Evolutionary conservation across 2,797 vertebrate species (phyloP).

Genomic region (Danio aesculapii): DNA sequence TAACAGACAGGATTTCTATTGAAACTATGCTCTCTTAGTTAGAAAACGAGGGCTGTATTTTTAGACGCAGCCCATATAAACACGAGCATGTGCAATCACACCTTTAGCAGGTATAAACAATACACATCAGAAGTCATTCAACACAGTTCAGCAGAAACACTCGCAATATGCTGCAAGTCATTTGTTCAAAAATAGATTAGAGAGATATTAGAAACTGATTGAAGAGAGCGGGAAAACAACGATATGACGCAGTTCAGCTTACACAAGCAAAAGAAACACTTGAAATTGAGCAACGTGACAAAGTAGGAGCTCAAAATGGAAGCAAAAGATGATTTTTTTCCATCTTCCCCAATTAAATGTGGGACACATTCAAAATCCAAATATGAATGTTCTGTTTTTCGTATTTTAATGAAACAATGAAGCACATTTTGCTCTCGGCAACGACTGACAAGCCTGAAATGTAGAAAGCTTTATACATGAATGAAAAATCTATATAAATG

Average conservation of each 20-base stretch:
- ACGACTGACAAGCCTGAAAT: constrained; percentile 5
- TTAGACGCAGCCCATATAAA: constrained; percentile 47
- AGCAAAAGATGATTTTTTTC: not conserved
- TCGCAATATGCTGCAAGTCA: constrained; percentile 61
- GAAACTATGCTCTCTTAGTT: constrained; percentile 40
- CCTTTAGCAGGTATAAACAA: constrained; percentile 52
- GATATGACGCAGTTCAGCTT: constrained; percentile 67
- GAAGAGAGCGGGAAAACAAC: constrained; percentile 53
- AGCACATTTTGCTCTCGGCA: not conserved
- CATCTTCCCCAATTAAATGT: not conserved
- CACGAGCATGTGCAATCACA: constrained; percentile 24
- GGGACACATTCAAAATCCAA: constrained; percentile 5
- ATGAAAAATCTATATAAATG: not conserved
- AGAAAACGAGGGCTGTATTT: constrained; percentile 41
- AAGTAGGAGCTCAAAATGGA: constrained; percentile 4
- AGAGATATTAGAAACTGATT: constrained; percentile 56
- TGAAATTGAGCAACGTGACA: not conserved
- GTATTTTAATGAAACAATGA: constrained; percentile 2
- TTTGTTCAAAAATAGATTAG: constrained; percentile 70
- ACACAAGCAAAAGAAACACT: constrained; percentile 26
- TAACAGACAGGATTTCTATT: constrained; percentile 55
- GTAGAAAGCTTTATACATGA: not conserved
- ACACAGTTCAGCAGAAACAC: constrained; percentile 54
- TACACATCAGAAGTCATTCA: constrained; percentile 58
- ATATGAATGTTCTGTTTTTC: not conserved